phyloP scores from a whole-genome alignment of 2,797 vertebrate genomes.

The Peromyscus nudipes region DNA sequence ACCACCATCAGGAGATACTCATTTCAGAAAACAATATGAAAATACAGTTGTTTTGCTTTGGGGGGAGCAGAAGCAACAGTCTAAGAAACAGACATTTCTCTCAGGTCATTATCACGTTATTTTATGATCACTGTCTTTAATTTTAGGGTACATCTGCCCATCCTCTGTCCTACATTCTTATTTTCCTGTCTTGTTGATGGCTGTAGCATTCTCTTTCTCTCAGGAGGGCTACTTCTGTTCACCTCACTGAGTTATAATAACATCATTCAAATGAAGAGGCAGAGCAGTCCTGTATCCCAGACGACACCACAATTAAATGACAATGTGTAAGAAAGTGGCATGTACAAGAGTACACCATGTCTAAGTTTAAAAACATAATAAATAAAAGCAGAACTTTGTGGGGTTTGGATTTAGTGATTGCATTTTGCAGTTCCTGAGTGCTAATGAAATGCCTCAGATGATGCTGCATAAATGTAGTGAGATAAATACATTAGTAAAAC shows the following conservation, averaged over 20 bases:
- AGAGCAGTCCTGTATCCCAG: neutral
- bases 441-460: neutral
- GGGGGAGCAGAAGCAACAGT: neutral
- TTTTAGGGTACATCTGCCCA: neutral
- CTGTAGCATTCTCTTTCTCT: neutral
- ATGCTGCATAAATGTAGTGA: neutral
- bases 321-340: neutral
- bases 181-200: neutral
- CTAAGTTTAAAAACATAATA: neutral
- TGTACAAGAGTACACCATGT: neutral
- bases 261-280: neutral
- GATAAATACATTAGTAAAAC: constrained; percentile 31
- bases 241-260: neutral
- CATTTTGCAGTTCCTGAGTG: neutral
- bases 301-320: neutral
- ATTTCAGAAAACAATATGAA: neutral
- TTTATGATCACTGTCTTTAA: neutral
- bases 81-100: neutral
- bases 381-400: neutral
- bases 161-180: neutral
- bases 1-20: neutral
- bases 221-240: neutral
- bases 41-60: neutral
- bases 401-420: neutral
- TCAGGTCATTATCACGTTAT: neutral